A percentile compares a stretch with the other conserved stretches of the same genome.
These are phyloP conservation scores for Calonectris borealis DNA, from an alignment of 2,113 vertebrate species.

Conservation along the genomic window DNA sequence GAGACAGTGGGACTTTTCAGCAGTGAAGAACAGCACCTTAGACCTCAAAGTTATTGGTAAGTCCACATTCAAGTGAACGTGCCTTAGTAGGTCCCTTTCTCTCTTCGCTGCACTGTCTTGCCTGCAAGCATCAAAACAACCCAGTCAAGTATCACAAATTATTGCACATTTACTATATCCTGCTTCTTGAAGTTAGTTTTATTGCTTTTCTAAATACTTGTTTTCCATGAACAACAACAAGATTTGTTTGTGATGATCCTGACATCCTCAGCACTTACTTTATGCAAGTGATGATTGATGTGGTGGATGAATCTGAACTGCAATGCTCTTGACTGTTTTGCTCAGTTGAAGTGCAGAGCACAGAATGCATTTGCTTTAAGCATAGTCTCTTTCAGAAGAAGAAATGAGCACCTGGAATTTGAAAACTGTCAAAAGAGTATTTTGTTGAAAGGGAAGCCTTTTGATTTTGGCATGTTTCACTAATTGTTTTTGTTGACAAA, in stretches of 20 bases:
- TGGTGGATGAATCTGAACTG: constrained; percentile 66
- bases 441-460: constrained; percentile 64
- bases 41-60: not conserved
- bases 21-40: not conserved
- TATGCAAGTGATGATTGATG: constrained; percentile 56
- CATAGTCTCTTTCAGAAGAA: constrained; percentile 46
- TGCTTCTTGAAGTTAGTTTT: constrained; percentile 34
- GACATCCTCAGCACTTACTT: constrained; percentile 60
- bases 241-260: constrained; percentile 70
- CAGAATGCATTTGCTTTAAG: constrained; percentile 72
- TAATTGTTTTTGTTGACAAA: constrained; percentile 67
- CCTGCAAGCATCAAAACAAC: not conserved
- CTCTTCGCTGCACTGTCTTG: not conserved
- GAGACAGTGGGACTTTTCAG: not conserved
- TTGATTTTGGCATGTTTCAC: constrained; percentile 66
- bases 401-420: constrained; percentile 66
- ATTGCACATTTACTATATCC: constrained; percentile 9
- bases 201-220: constrained; percentile 43
- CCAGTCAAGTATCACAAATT: constrained; percentile 3
- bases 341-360: constrained; percentile 48
- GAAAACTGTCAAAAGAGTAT: constrained; percentile 69
- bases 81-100: not conserved
- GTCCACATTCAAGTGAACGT: not conserved
- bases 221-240: constrained; percentile 57
- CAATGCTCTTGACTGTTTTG: constrained; percentile 53